Evolutionary conservation across 2,113 vertebrate species (phyloP), one percentile per base, ranked within the genome.

Genomic region (Talpa occidentalis): DNA sequence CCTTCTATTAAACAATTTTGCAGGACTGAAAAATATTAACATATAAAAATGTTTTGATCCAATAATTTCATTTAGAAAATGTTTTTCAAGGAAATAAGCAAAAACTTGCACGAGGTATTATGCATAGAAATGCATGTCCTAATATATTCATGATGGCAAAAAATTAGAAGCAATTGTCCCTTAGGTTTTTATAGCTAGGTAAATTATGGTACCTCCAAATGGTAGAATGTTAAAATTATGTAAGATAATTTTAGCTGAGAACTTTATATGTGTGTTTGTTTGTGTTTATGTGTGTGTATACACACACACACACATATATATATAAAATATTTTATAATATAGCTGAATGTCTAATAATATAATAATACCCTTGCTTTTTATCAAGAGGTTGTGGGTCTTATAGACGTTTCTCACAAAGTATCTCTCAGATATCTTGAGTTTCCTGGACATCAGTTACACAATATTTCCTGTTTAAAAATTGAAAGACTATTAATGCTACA

Each of bases 71-170:
- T 12, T 35, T 69, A 35, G 26, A 80, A 86, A 86, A 77, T 66
- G 7, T 88, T 91, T 88, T 6, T 26, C 24, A 78, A 94, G 56
- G 54, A 93, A 95, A 93, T 77, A 79, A 77, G 4, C 6, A 88
- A 17, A 88, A 78, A 78, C 80, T 9, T 77, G 0, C 52, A 56
- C 14, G 37, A 77, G 59, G 9, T 87, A 90, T 60, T 77, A 77
- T 35, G 2, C 32, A 80, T 15, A 90, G 30, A 90, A 82, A 91
- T 73, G 6, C 8, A 16, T 93, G 32, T 40, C 14, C 1, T 6
- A 70, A 30, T 40, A 85, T 60, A 72, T 37, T 83, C 28, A 44
- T 24, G 12, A 73, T 19, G 82, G 6, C 54, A 69, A 92, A 90
- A 64, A 64, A 30, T 42, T 21, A 47, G 21, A 78, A 60, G 0